Evolutionary conservation across 2,113 vertebrate species (phyloP), one percentile per base, ranked within the genome.

Genomic region (Protobothrops flavoviridis): DNA sequence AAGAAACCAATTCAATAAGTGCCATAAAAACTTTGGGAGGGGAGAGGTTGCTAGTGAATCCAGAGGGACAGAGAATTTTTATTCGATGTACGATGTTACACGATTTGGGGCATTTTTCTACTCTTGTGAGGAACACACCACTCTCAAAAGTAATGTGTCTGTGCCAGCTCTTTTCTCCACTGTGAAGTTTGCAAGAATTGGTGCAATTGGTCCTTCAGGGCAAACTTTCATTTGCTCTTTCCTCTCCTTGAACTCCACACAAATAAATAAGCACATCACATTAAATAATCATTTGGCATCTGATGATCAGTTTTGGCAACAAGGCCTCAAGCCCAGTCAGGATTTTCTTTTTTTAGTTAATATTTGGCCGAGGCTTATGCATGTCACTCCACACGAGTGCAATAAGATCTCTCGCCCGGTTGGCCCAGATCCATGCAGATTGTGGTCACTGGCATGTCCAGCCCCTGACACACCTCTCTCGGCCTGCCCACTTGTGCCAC

Each of bases 91-190:
- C 0, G 12, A 9, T 23, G 50, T 48, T 21, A 39, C n/a, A 33
- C 5, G 45, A 45, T 85, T 81, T 52, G 53, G 69, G 24, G n/a
- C 11, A 11, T 43, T 53, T 10, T 10, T 43, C 3, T 43, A 85
- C 23, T 39, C 13, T 56, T 85, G n/a, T 81, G 64, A 13, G 21
- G 26, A 29, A 23, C 43, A 69, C 12, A 57, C 10, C 53, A 5
- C 53, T 89, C 17, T 21, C 6, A 0, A 1, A 0, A 0, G 55
- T 23, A 55, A n/a, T 10, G 2, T 12, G 29, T 85, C 9, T 7
- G 0, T 29, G 10, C 26, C 17, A 12, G 29, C n/a, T 81, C 56
- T 21, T 86, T 33, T 2, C 39, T 85, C 39, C 5, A 10, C 15
- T 29, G 69, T 39, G n/a, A 81, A 81, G 15, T 81, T 39, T 39